phyloP scores from a whole-genome alignment of 2,888 invertebrate genomes.

The Sycophila texana region DNA sequence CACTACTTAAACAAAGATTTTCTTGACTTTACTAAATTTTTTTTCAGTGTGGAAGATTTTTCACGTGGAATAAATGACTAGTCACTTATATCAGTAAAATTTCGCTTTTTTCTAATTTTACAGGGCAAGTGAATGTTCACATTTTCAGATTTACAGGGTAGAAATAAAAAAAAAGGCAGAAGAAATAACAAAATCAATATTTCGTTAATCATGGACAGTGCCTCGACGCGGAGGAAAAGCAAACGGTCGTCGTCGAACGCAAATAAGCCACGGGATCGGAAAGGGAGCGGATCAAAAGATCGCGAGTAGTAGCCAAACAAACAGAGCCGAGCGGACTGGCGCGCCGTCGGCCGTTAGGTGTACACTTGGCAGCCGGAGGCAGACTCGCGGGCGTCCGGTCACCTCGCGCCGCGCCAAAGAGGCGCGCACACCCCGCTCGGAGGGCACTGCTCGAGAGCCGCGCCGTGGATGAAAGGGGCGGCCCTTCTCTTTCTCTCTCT shows the following conservation, averaged over 20 bases:
- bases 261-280: not conserved
- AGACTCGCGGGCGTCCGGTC: slow-evolving; percentile 23
- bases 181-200: no score
- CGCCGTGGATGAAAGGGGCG: not conserved
- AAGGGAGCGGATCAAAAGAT: slow-evolving; percentile 22
- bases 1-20: no score
- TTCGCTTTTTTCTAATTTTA: no score
- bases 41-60: no score
- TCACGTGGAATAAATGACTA: no score
- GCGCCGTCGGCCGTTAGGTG: slow-evolving; percentile 2
- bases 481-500: no score
- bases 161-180: no score
- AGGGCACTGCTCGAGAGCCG: not conserved
- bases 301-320: slow-evolving; percentile 4
- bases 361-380: slow-evolving; percentile 32
- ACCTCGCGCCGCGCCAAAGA: not conserved
- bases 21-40: no score
- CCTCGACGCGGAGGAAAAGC: not conserved
- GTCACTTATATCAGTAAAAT: no score
- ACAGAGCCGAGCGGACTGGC: not conserved
- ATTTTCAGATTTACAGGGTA: no score
- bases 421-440: not conserved
- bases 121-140: no score
- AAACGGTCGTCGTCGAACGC: not conserved
- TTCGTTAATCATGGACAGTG: not conserved